Percentiles rank a stretch among this genome's conserved stretches.
These are phyloP conservation scores for Eutrigla gurnardus DNA, from an alignment of 2,797 vertebrate genomes.

Conservation along the genomic window DNA sequence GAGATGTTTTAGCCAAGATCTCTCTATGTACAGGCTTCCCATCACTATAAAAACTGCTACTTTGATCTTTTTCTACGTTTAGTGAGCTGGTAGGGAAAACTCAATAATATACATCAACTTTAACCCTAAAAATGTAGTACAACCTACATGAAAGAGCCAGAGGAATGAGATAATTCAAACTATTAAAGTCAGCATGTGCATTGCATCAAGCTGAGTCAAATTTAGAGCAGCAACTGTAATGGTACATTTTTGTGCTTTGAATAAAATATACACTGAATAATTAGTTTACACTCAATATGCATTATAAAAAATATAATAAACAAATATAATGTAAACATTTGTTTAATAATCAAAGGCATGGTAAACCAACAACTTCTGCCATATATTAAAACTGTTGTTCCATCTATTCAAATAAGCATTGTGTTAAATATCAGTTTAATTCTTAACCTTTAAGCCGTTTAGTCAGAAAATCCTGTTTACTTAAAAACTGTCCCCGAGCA, in stretches of 20 bases:
- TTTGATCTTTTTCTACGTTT: constrained; percentile 2
- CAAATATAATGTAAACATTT: neutral
- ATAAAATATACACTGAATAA: constrained; percentile 1
- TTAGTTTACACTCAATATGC: neutral
- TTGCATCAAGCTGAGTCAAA: neutral
- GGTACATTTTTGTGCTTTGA: neutral
- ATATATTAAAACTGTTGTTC: neutral
- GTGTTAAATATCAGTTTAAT: neutral
- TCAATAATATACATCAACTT: neutral
- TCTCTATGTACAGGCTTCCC: neutral
- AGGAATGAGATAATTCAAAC: neutral
- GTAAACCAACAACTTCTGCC: neutral
- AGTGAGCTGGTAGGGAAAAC: neutral
- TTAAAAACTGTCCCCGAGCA: neutral
- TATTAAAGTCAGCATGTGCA: neutral
- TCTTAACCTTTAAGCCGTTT: neutral
- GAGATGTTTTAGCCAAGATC: constrained; percentile 9
- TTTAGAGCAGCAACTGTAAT: neutral
- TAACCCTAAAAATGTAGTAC: neutral
- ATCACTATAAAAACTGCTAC: constrained; percentile 2
- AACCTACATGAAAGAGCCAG: neutral
- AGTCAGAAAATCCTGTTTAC: neutral
- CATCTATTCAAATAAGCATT: neutral
- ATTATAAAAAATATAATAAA: constrained; percentile 4
- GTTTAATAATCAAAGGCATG: neutral